A percentile compares a stretch with the other conserved stretches of the same genome.
Conservation (phyloP, 2,113 vertebrate genomes). For the Excalfactoria chinensis region DNA sequence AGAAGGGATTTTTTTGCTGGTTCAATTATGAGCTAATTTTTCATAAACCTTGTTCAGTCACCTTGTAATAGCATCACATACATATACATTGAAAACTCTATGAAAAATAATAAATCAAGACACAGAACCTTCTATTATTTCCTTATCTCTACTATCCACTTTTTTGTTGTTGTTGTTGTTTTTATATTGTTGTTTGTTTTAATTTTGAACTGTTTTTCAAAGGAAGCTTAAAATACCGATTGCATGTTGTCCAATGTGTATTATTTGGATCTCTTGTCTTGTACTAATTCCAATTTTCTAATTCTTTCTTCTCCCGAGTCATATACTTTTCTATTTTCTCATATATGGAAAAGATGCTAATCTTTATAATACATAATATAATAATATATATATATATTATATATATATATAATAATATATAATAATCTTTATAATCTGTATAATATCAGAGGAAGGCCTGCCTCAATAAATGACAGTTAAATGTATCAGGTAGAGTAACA, state of each 20-base stretch:
- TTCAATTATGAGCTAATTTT: neutral
- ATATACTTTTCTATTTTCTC: neutral
- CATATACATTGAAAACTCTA: neutral
- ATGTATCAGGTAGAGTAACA: neutral
- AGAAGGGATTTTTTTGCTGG: neutral
- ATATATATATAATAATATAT: no score
- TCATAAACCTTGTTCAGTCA: neutral
- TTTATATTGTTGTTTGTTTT: neutral
- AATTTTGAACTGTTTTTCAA: neutral
- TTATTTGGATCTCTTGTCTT: neutral
- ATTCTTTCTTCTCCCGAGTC: neutral
- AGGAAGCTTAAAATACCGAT: neutral
- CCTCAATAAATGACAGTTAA: neutral
- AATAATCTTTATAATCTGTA: no score
- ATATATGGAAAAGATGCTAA: neutral
- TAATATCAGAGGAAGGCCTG: neutral
- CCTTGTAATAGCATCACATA: neutral
- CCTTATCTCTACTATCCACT: neutral
- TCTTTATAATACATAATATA: no score
- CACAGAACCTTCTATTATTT: neutral
- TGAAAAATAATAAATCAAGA: neutral
- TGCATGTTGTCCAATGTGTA: neutral
- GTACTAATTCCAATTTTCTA: neutral
- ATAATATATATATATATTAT: no score
- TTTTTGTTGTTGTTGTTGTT: neutral